phyloP scores from a whole-genome alignment of 2,797 vertebrate genomes.

The Arnoldichthys spilopterus region DNA sequence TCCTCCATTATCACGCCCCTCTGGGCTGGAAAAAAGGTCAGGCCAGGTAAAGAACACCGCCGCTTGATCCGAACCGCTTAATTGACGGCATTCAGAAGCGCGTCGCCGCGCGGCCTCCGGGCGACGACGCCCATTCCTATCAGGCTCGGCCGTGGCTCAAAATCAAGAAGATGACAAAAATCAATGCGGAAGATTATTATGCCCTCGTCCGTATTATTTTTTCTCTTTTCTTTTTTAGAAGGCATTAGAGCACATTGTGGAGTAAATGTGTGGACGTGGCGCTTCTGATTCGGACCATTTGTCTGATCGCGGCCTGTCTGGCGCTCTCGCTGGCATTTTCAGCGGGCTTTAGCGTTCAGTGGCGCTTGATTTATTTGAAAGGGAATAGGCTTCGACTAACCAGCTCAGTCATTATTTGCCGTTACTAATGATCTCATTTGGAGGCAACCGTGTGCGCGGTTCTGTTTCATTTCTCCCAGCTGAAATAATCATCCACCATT shows the following conservation, averaged over 20 bases:
- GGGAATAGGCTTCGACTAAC: constrained; percentile 62
- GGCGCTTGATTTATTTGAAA: constrained; percentile 62
- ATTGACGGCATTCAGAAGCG: constrained; percentile 32
- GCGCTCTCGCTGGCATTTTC: constrained; percentile 40
- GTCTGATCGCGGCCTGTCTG: constrained; percentile 43
- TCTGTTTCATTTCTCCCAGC: constrained; percentile 52
- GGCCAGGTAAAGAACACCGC: constrained; percentile 39
- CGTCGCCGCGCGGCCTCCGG: neutral
- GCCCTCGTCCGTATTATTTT: neutral
- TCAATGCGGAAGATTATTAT: neutral
- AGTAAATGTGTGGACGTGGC: constrained; percentile 35
- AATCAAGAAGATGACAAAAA: neutral
- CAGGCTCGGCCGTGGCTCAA: neutral
- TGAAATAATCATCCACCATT: constrained; percentile 58
- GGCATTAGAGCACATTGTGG: constrained; percentile 41
- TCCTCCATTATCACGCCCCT: constrained; percentile 54
- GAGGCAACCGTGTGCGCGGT: constrained; percentile 55
- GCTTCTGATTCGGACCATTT: constrained; percentile 43
- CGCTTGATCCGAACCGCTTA: constrained; percentile 47
- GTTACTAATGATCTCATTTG: constrained; percentile 66
- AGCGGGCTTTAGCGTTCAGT: constrained; percentile 47
- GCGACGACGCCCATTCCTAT: neutral
- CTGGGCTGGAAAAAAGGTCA: constrained; percentile 56
- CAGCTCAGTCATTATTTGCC: constrained; percentile 64
- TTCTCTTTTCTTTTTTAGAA: neutral